phyloP scores from a whole-genome alignment of 2,888 invertebrate species.

The Leucophenga montana region DNA sequence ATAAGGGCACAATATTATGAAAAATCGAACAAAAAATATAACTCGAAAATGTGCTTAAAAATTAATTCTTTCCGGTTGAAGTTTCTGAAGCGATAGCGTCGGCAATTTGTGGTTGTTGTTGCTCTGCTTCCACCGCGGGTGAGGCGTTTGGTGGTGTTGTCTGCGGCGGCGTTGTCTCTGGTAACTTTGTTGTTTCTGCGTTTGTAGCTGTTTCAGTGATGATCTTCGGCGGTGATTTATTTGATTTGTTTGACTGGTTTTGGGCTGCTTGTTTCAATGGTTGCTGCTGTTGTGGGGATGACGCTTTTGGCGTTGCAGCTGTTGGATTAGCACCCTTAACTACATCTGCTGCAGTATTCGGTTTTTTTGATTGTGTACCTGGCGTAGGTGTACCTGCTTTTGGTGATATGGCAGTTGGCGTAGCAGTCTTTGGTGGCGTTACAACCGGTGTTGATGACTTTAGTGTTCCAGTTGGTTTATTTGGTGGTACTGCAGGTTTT shows the following conservation, averaged over 20 bases:
- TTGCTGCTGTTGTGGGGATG: slow-evolving; percentile 36
- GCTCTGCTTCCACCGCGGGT: no score
- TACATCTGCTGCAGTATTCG: slow-evolving; percentile 8
- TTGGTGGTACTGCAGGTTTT: not conserved
- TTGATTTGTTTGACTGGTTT: no score
- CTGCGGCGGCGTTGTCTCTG: no score
- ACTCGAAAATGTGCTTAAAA: no score
- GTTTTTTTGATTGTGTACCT: slow-evolving; percentile 8
- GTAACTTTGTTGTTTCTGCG: not conserved
- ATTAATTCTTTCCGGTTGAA: no score
- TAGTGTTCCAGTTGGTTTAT: slow-evolving; percentile 22
- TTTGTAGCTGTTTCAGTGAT: no score
- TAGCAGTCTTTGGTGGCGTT: slow-evolving; percentile 8
- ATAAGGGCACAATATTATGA: no score
- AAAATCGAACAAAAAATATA: no score
- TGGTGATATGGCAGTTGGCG: slow-evolving; percentile 51
- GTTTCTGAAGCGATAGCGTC: no score
- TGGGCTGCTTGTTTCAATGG: slow-evolving; percentile 17
- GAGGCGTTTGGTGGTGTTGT: no score
- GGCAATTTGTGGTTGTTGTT: no score
- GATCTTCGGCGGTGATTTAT: no score
- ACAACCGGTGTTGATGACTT: slow-evolving; percentile 1
- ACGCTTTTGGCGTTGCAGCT: slow-evolving; percentile 27
- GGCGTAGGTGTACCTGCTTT: slow-evolving; percentile 44
- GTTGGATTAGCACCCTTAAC: not conserved